These are phyloP conservation scores for Prionailurus bengalensis DNA, from an alignment of 2,113 vertebrate genomes.

Conservation along the genomic window DNA sequence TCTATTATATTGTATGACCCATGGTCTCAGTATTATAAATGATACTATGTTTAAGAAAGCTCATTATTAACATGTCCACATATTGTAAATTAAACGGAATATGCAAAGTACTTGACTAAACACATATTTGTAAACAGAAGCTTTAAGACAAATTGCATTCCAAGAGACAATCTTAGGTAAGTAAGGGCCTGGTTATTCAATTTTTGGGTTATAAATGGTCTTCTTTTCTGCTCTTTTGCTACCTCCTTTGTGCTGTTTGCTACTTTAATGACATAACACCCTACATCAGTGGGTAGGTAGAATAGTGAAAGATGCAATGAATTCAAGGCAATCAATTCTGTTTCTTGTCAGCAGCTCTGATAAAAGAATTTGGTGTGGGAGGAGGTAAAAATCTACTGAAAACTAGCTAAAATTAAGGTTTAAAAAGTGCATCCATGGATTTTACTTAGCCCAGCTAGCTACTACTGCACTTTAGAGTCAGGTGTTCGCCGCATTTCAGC, in stretches of 20 bases:
- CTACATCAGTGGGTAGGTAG: background rate
- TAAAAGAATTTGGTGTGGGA: slow-evolving; percentile 61
- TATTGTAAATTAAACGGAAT: background rate
- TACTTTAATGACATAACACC: background rate
- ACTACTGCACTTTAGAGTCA: background rate
- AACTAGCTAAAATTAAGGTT: slow-evolving; percentile 50
- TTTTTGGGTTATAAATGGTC: background rate
- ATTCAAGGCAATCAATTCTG: slow-evolving; percentile 26
- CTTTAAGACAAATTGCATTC: background rate
- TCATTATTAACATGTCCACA: background rate
- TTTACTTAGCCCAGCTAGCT: background rate
- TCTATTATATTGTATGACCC: background rate
- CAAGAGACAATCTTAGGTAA: background rate
- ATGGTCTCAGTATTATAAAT: background rate
- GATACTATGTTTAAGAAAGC: slow-evolving; percentile 6
- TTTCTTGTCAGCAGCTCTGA: slow-evolving; percentile 63
- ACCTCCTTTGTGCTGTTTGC: background rate
- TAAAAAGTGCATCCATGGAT: slow-evolving; percentile 37
- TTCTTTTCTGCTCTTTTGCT: background rate
- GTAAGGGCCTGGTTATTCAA: background rate
- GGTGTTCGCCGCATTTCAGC: background rate
- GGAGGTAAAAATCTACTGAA: slow-evolving; percentile 62
- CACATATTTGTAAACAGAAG: background rate
- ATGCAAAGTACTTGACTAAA: slow-evolving; percentile 25
- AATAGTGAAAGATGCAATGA: slow-evolving; percentile 36